A percentile compares a stretch with the other conserved stretches of the same genome.
phyloP scores from a whole-genome alignment of 2,113 vertebrate genomes.

The Oxyruncus cristatus region DNA sequence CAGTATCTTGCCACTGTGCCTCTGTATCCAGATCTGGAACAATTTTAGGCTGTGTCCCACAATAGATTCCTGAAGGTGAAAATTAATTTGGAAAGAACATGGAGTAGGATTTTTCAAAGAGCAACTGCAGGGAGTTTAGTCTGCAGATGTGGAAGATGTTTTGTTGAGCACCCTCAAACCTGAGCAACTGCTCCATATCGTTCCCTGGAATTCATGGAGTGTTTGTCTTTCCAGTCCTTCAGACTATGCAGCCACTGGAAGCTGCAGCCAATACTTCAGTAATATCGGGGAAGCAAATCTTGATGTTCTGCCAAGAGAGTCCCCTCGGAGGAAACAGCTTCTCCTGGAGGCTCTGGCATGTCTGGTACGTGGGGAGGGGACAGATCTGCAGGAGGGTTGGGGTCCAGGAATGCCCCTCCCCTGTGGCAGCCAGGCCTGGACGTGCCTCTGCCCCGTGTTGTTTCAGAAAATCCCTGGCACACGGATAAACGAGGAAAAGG shows the following conservation, averaged over 20 bases:
- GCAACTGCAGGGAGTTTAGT: background rate
- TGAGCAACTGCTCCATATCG: background rate
- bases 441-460: background rate
- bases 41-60: background rate
- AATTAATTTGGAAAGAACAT: background rate
- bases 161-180: background rate
- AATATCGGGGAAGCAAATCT: background rate
- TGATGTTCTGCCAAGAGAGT: conserved; percentile 3
- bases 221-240: conserved; percentile 26
- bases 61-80: background rate
- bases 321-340: background rate
- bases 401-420: background rate
- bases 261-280: conserved; percentile 46
- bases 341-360: conserved; percentile 46
- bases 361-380: conserved; percentile 3
- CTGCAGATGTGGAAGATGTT: background rate
- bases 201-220: background rate
- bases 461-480: conserved; percentile 19
- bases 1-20: background rate
- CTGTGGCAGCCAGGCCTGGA: background rate
- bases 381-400: background rate
- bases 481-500: background rate
- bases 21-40: background rate
- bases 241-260: background rate
- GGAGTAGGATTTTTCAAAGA: background rate